These are phyloP conservation scores for Neogobius melanostomus DNA, from an alignment of 2,113 vertebrate species.

Conservation along the genomic window DNA sequence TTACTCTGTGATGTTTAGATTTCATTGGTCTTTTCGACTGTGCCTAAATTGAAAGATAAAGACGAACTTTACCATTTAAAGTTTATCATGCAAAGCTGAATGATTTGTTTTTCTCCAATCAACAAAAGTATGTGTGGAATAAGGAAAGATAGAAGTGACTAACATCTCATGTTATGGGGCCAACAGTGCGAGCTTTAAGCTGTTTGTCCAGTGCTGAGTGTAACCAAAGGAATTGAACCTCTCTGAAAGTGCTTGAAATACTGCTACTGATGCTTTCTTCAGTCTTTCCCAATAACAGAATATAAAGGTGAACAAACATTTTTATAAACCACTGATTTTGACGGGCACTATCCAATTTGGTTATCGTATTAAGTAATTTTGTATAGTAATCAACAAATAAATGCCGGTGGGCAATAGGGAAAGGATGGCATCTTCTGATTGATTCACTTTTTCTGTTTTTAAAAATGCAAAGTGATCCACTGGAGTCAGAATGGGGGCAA, in stretches of 20 bases:
- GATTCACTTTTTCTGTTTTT: constrained; percentile 66
- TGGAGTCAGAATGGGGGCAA: constrained; percentile 75
- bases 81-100: neutral
- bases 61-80: neutral
- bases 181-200: no score
- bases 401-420: constrained; percentile 74
- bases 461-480: constrained; percentile 87
- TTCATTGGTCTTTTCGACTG: constrained; percentile 79
- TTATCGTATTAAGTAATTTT: constrained; percentile 17
- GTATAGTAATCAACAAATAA: constrained; percentile 76
- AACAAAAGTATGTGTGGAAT: neutral
- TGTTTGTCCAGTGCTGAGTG: no score
- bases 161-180: neutral
- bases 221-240: no score
- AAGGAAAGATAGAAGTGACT: constrained; percentile 12
- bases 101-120: neutral
- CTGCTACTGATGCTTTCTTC: no score
- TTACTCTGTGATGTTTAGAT: constrained; percentile 81
- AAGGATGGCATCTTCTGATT: constrained; percentile 69
- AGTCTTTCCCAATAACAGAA: no score
- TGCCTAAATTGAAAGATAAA: constrained; percentile 76
- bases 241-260: no score
- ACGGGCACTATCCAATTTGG: constrained; percentile 11
- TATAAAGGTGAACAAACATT: neutral
- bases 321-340: neutral